These are phyloP conservation scores for Bombyx huttoni DNA, from an alignment of 2,888 invertebrate species.

Conservation along the genomic window DNA sequence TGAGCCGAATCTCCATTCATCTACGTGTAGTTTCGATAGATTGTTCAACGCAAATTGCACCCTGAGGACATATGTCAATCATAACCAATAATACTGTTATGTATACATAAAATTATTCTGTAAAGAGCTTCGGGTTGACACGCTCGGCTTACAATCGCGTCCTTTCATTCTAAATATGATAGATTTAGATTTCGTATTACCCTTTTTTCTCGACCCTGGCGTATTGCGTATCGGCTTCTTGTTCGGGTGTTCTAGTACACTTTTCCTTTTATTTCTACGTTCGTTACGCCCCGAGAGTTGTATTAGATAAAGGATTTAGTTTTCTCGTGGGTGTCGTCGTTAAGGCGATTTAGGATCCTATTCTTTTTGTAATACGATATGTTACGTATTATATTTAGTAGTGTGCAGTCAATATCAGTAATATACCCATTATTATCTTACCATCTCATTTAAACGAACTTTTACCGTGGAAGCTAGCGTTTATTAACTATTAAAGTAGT, in stretches of 20 bases:
- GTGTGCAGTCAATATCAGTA: not conserved
- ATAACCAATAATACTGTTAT: too few relatives aligned
- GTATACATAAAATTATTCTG: too few relatives aligned
- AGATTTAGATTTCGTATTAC: not conserved
- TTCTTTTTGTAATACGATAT: not conserved
- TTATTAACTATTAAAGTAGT: too few relatives aligned
- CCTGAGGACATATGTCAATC: too few relatives aligned
- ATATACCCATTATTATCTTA: too few relatives aligned
- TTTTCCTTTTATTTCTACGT: not conserved
- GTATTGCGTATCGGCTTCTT: not conserved
- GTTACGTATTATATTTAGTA: not conserved
- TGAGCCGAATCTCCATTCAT: too few relatives aligned
- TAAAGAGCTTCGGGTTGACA: too few relatives aligned
- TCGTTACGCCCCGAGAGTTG: not conserved
- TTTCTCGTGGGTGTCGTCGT: slow-evolving; percentile 2
- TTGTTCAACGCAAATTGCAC: too few relatives aligned
- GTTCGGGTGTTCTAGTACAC: not conserved
- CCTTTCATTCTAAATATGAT: not conserved
- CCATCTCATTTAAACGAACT: too few relatives aligned
- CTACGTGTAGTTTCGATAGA: too few relatives aligned
- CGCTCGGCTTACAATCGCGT: too few relatives aligned
- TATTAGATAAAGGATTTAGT: not conserved
- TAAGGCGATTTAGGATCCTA: not conserved
- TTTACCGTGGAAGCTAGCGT: too few relatives aligned
- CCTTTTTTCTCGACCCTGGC: not conserved